Base-by-base conservation (phyloP, 2,797 vertebrate genomes). In the Synaphobranchus kaupii region DNA sequence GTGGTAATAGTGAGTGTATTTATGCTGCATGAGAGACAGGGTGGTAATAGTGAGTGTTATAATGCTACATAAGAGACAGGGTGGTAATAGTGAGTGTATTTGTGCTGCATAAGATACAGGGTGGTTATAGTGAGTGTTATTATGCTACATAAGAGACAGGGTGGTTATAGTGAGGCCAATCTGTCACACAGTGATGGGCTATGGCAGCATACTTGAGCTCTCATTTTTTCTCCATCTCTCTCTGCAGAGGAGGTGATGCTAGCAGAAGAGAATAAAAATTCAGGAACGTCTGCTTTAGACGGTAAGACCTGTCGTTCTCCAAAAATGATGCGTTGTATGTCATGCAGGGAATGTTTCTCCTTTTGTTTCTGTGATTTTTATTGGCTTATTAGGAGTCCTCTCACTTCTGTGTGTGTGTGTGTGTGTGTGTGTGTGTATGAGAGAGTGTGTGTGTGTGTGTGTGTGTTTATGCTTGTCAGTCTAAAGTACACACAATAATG, bases 191-290 rank as follows among this genome's bases (percentile, higher is more conserved):
- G 31, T 47, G 39, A 22, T 47, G 39, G 15, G 39, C 73, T 39
- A 15, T 22, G 20, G 44, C 6, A 25, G 20, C 39, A 5, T 12
- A 5, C 17, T 17, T 80, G 44, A 4, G 76, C 22, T 80, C 76
- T 48, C 4, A 44, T 76, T 10, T 10, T 73, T 15, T 73, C 13
- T 22, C 63, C n/a, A 4, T 78, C 25, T 80, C 76, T 89, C 10
- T 94, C 31, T 92, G 44, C 95, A 99, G 99, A 99, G 96, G 99
- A 99, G 95, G 99, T 99, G 85, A 99, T 99, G 98, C 96, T 99
- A 73, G 97, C 98, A 56, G 99, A 99, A 95, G 99, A 99, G 95
- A 99, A 99, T 94, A 99, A 99, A 94, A 99, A 96, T 90, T 94
- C 99, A 25, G 98, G 98, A 66, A 98, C 98, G 22, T 99, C 98